Evolutionary conservation across 2,888 invertebrate species (phyloP), one percentile per base, ranked within the genome.

Genomic region (Meganola albula): DNA sequence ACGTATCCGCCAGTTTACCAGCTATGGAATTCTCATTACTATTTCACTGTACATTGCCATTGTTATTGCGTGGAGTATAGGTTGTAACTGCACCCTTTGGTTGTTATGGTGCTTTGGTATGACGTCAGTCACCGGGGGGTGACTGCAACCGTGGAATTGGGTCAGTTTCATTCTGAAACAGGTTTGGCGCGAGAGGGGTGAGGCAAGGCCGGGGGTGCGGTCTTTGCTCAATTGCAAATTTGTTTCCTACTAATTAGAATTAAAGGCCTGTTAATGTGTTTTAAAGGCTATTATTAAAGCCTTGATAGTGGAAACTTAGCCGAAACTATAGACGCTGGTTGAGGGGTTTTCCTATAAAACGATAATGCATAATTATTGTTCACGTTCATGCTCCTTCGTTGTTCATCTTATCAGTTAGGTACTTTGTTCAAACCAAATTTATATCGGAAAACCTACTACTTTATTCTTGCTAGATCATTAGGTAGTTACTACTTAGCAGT

Each of bases 121-220:
- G 88, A 89, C 88, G 89, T 89, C 88, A 88, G 82, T 77, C 44
- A 59, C 71, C 63, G 76, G 75, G 65, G 72, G 74, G 78, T 75
- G 77, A 58, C 46, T 84, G 84, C 84, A 83, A 68, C 60, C 52
- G 48, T 55, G 74, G 76, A 88, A 88, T 84, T 87, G 74, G 88
- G 87, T 87, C 88, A 88, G 87, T 88, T 89, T 89, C 89, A 89
- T 89, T 89, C 89, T 89, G 85, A 88, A 88, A 88, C 86, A 86
- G 82, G 80, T 72, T 72, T 52, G 63, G 58, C 33, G 55, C 38
- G 48, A 47, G 61, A 54, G 61, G 64, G 50, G 54, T 46, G 58
- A 38, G 53, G 51, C 56, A 59, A 58, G 56, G 41, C 51, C 41
- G 58, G 57, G 55, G 44, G 51, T 29, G 61, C 42, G 42, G 41